Evolutionary conservation across 1,140 invertebrate genomes (phyloP).

Genomic region (Amyelois transitella): DNA sequence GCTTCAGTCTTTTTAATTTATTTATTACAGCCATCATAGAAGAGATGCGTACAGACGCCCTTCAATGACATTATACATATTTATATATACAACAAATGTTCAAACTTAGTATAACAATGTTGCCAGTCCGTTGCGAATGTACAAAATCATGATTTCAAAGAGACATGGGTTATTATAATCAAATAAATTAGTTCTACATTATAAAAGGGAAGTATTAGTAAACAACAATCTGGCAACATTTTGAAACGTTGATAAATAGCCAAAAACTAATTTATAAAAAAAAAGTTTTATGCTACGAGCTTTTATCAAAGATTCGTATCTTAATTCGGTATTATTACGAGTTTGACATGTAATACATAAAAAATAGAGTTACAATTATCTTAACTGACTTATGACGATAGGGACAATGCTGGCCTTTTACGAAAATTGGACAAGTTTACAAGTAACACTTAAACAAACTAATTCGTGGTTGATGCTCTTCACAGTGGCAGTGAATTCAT

Average conservation of each 20-base stretch:
- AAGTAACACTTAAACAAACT: neutral
- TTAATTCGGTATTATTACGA: neutral
- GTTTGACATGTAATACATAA: neutral
- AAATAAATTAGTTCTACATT: neutral
- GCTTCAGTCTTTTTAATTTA: conserved; percentile 71
- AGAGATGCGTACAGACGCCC: conserved; percentile 29
- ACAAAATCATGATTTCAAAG: neutral
- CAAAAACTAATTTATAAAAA: neutral
- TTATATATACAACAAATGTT: conserved; percentile 36
- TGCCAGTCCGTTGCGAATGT: neutral
- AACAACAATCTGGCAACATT: neutral
- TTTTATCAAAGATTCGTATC: neutral
- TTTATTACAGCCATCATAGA: conserved; percentile 52
- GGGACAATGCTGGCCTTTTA: neutral
- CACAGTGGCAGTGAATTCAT: neutral
- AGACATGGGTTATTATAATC: neutral
- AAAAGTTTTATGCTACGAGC: neutral
- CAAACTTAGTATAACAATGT: conserved; percentile 5
- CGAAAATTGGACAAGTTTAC: neutral
- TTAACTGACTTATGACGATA: neutral
- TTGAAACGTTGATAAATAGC: neutral
- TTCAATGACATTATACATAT: conserved; percentile 31
- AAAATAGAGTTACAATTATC: neutral
- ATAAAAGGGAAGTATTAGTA: neutral
- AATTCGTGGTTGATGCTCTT: neutral